Base-by-base conservation (phyloP, 2,888 invertebrate species). In the Idaea biselata region DNA sequence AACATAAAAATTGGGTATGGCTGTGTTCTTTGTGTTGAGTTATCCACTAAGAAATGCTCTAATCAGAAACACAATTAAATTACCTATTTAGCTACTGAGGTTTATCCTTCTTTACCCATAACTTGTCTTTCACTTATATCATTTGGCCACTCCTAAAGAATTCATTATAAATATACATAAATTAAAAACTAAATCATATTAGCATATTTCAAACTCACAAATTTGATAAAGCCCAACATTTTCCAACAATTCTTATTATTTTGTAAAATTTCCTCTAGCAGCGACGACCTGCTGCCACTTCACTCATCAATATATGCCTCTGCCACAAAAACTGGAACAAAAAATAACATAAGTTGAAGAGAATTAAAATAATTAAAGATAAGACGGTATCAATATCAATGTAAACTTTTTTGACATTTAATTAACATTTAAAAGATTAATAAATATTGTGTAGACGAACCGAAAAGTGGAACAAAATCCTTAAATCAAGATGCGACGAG, bases 391-490 rank as follows among this genome's bases (percentile, higher is more conserved):
- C 82, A 83, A 82, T 82, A 73, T 76, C 79, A 78, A 80, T 78
- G 77, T 75, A 83, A 82, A 84, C 81, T 83, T 81, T 81, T 84
- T 83, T 88, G 85, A 86, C 84, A 86, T 81, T 84, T 83, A 73
- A 89, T 90, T 91, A 86, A 83, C 88, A 89, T 91, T 89, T 89
- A 87, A 78, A 87, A 81, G 73, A 76, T 78, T 80, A 82, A 90
- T 88, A 88, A 89, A 90, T 86, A 81, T 74, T 71, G 81, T 82
- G 79, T 79, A 86, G 80, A 87, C 87, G 74, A 84, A 89, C 89
- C 87, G 77, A 87, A 84, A 88, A 82, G 80, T 88, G 80, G 84
- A 88, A 86, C 86, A 84, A 79, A 83, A 83, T 88, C 84, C 82
- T 85, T 78, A 82, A 79, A 81, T 84, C 84, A 79, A 85, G 83